Evolutionary conservation across 2,888 invertebrate genomes (phyloP), one percentile per base, ranked within the genome.

Genomic region (Patella pellucida): DNA sequence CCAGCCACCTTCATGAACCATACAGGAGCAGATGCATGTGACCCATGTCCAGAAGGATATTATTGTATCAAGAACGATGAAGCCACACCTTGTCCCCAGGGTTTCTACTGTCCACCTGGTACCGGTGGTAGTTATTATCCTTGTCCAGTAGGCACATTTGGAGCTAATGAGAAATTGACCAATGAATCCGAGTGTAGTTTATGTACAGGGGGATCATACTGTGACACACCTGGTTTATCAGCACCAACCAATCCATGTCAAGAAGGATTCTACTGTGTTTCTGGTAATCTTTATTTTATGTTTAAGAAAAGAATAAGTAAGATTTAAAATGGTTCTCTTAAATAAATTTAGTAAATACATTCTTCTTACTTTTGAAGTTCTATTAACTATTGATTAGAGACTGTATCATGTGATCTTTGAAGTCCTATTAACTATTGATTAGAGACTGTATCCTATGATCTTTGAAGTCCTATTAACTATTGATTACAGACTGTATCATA

Each of bases 111-210:
- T 68, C 85, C 86, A 7, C 72, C 76, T 50, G 87, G 86, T 11
- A 89, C 89, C 11, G 88, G 87, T 9, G 78, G 81, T 23, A 81
- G 79, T 62, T 80, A 83, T 72, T 73, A 82, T 50, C 85, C 88
- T 7, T 89, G 89, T 77, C 89, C 89, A 7, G 81, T 85, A 71
- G 89, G 89, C 68, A 89, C 89, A 11, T 89, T 85, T 82, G 89
- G 89, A 12, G 84, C 85, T n/a, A 85, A 81, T 7, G 77, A 73
- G 11, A 83, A 83, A 62, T 81, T 89, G 68, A 79, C 82, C 15
- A 85, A 85, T 74, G 84, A 80, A 73, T 78, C 85, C 3, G 87
- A 89, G 23, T 90, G 90, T 75, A 84, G 85, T 31, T 82, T 77
- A 9, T 90, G 90, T 80, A 82, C 83, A 0, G 85, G 85, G 9